phyloP scores from a whole-genome alignment of 2,888 invertebrate genomes.

The Melitaea athalia region DNA sequence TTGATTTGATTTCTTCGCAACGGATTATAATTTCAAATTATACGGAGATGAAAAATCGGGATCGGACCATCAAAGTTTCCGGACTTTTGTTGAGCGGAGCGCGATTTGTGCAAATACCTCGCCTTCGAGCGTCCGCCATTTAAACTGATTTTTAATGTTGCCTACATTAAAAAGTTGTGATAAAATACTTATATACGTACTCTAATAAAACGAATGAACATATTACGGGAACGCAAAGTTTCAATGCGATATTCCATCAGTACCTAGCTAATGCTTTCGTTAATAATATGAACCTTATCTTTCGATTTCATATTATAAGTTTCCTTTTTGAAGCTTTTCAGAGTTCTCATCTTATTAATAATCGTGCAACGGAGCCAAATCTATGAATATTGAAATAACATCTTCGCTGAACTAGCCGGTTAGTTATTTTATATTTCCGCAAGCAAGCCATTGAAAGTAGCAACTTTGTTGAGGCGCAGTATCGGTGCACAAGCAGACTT shows the following conservation, averaged over 20 bases:
- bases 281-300: neutral
- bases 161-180: slow-evolving; percentile 40
- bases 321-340: neutral
- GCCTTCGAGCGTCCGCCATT: slow-evolving; percentile 63
- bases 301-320: neutral
- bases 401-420: neutral
- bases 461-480: slow-evolving; percentile 35
- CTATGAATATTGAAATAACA: neutral
- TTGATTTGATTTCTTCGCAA: slow-evolving; percentile 79
- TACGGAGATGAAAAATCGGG: slow-evolving; percentile 78
- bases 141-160: slow-evolving; percentile 73
- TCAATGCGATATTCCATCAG: too few species aligned
- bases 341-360: neutral
- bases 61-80: slow-evolving; percentile 75
- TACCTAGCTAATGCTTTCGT: neutral
- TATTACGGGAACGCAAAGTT: slow-evolving; percentile 7
- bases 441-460: slow-evolving; percentile 27
- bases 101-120: slow-evolving; percentile 53
- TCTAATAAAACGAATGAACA: neutral
- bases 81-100: slow-evolving; percentile 47
- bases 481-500: slow-evolving; percentile 35
- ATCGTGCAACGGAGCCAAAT: neutral
- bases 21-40: slow-evolving; percentile 80
- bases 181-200: slow-evolving; percentile 22
- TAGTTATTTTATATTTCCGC: slow-evolving; percentile 23